Conservation (phyloP, 2,888 invertebrate species). For the Drosophila cognata region DNA sequence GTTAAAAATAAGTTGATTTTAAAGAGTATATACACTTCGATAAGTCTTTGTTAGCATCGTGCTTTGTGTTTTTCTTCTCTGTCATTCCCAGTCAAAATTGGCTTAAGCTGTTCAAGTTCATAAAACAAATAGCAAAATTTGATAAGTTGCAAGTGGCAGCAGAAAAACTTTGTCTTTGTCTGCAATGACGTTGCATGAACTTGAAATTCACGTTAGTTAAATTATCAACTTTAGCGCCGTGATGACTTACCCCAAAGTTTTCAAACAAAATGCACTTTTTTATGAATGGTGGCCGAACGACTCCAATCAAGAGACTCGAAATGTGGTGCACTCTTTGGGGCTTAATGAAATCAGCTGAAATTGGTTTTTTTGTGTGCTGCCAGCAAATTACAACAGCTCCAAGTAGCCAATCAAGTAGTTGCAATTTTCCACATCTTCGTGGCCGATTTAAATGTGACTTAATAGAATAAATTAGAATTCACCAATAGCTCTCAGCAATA, state of each 20-base stretch:
- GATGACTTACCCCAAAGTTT: conserved; percentile 40
- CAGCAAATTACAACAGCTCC: not conserved
- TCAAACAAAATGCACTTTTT: conserved; percentile 7
- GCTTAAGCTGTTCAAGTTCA: conserved; percentile 67
- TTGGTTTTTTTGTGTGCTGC: conserved; percentile 22
- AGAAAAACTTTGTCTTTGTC: conserved; percentile 52
- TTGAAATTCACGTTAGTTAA: conserved; percentile 68
- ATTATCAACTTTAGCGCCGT: conserved; percentile 50
- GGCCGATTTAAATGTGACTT: not conserved
- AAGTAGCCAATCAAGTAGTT: not conserved
- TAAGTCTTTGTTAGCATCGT: not conserved
- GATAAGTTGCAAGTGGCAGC: conserved; percentile 60
- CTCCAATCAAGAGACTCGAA: conserved; percentile 3
- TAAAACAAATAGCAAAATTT: conserved; percentile 56
- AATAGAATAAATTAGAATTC: not conserved
- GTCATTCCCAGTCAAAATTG: conserved; percentile 43
- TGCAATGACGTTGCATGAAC: conserved; percentile 57
- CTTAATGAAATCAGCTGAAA: conserved; percentile 29
- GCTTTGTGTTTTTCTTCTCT: not conserved
- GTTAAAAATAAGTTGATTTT: not conserved
- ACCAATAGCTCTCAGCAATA: not conserved
- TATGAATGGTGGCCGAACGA: conserved; percentile 4
- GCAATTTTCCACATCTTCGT: not conserved
- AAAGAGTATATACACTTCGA: conserved; percentile 19
- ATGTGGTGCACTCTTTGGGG: conserved; percentile 25